phyloP scores from a whole-genome alignment of 2,888 invertebrate genomes.

The Choreutis nemorana region DNA sequence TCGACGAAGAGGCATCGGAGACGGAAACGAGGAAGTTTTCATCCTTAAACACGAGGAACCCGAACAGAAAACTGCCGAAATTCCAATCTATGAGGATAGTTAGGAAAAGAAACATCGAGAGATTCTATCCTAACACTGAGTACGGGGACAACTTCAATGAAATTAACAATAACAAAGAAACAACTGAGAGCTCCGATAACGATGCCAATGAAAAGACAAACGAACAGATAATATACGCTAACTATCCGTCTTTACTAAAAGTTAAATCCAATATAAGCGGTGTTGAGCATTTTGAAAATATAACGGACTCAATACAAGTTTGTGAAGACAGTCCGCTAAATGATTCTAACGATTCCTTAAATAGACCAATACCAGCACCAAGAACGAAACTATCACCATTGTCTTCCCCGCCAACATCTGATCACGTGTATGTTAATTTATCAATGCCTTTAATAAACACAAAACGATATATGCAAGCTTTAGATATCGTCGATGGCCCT shows the following conservation, averaged over 20 bases:
- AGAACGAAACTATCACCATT: slow-evolving; percentile 51
- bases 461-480: slow-evolving; percentile 27
- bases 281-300: slow-evolving; percentile 66
- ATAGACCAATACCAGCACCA: slow-evolving; percentile 68
- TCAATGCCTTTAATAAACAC: slow-evolving; percentile 57
- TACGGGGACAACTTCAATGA: slow-evolving; percentile 54
- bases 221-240: slow-evolving; percentile 49
- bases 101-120: slow-evolving; percentile 53
- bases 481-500: slow-evolving; percentile 41
- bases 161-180: slow-evolving; percentile 50
- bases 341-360: slow-evolving; percentile 52
- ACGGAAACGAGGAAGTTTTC: slow-evolving; percentile 45
- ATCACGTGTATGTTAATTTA: slow-evolving; percentile 68
- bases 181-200: slow-evolving; percentile 22
- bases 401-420: slow-evolving; percentile 42
- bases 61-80: slow-evolving; percentile 34
- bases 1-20: slow-evolving; percentile 40
- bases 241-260: slow-evolving; percentile 43
- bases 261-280: slow-evolving; percentile 45
- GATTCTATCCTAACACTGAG: slow-evolving; percentile 58
- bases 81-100: slow-evolving; percentile 59
- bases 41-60: slow-evolving; percentile 47
- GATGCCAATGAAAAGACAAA: slow-evolving; percentile 15
- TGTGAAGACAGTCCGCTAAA: slow-evolving; percentile 57
- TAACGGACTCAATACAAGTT: slow-evolving; percentile 73